Evolutionary conservation across 2,888 invertebrate genomes (phyloP), one percentile per base, ranked within the genome.

Genomic region (Idaea dimidiata): DNA sequence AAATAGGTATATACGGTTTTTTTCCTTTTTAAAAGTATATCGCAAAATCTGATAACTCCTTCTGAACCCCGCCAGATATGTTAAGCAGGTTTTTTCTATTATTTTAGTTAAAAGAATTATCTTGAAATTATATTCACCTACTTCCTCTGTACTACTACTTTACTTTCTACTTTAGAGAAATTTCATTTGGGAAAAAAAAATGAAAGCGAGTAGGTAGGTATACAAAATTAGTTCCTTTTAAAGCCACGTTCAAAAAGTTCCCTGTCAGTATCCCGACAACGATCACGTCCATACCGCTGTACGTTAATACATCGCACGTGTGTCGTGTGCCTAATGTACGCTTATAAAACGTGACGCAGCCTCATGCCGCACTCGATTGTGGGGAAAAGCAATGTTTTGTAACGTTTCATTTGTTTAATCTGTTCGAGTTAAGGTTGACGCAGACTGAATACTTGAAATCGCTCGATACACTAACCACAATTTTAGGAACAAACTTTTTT

Each of bases 301-400:
- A 86, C 89, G 88, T 88, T 89, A 88, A 89, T 89, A 86, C 84
- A 84, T 83, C 77, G 83, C 76, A 87, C 88, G 89, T 89, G 88
- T 70, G 75, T 60, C 67, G 87, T 79, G 70, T 86, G 81, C 83
- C 81, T 86, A 87, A 88, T 83, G 79, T 67, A 66, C 70, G 75
- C 76, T 74, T 76, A 81, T 81, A 79, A 82, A 82, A 82, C 82
- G 82, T 82, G 82, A 17, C 77, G 78, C 78, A 83, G 84, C 86
- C 87, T 86, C 86, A 86, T 86, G 82, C 83, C 79, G 79, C 80
- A 82, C 87, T 83, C 87, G 88, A 89, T 89, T 88, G 87, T 84
- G 83, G 73, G 79, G 79, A 88, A 88, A 88, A 87, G 89, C 59
- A 60, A 55, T 58, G 64, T 53, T 54, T 31, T 56, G 58, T 60